Conservation (phyloP, 2,888 invertebrate species). For the Trypoxylon attenuatum region DNA sequence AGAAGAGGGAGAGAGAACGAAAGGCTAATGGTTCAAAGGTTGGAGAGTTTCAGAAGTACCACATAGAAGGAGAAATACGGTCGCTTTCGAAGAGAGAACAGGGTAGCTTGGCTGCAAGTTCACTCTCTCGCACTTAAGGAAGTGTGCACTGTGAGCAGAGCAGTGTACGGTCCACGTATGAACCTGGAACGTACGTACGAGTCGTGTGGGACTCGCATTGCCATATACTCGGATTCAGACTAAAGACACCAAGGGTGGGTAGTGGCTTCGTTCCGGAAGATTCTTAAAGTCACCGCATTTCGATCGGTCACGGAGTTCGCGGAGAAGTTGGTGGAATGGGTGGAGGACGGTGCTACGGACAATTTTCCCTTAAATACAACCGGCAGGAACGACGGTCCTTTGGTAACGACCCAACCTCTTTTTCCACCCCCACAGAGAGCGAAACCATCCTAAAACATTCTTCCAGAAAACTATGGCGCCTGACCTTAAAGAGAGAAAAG, state of each 20-base stretch:
- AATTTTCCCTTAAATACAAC: constrained; percentile 56
- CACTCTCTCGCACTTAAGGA: too few relatives aligned
- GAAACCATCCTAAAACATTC: constrained; percentile 34
- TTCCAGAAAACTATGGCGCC: constrained; percentile 28
- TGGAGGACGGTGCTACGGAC: constrained; percentile 35
- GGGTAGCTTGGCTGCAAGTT: constrained; percentile 12
- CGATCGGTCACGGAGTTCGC: constrained; percentile 24
- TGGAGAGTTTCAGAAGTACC: constrained; percentile 36
- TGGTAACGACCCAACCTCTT: constrained; percentile 44
- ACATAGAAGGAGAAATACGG: constrained; percentile 18
- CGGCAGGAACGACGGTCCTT: constrained; percentile 44
- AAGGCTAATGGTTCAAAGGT: constrained; percentile 33
- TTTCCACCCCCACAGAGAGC: neutral
- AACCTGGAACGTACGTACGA: constrained; percentile 17
- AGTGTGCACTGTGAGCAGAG: constrained; percentile 4
- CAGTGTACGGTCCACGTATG: neutral
- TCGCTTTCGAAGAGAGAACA: constrained; percentile 13
- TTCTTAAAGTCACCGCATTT: constrained; percentile 41
- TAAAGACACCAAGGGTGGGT: constrained; percentile 13
- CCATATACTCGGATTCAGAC: constrained; percentile 18
- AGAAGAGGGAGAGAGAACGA: neutral
- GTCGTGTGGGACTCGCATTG: constrained; percentile 35
- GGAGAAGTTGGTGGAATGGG: constrained; percentile 2
- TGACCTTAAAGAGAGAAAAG: constrained; percentile 43
- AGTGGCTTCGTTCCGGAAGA: constrained; percentile 29